Evolutionary conservation across 2,113 vertebrate species (phyloP), one percentile per base, ranked within the genome.

Genomic region (Burhinus bistriatus): DNA sequence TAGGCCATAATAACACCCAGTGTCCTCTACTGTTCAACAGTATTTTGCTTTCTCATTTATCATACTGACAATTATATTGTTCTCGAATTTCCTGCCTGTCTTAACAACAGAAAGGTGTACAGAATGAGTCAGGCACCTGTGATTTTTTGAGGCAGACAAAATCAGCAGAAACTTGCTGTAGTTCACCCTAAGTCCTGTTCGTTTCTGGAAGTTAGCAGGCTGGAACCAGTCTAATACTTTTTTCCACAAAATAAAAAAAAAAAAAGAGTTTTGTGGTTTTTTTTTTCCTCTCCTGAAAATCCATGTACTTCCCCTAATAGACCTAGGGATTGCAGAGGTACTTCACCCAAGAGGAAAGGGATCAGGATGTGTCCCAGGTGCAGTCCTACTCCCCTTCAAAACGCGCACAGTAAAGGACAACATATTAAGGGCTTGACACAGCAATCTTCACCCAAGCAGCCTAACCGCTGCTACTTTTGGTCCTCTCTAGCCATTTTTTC

Each of bases 11-110:
- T 92, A 97, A 92, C 92, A 97, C 96, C 89, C 84, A 9, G 68
- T 96, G 91, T 97, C 96, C 96, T 98, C 95, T 97, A 86, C 91
- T 89, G 68, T 90, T 98, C 95, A 97, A 90, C 54, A 97, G 78
- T 85, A 96, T 91, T 97, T 97, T 97, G 89, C 87, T 68, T 91
- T 90, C 86, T 95, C 85, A 70, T 97, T 97, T 97, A 96, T 97
- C 95, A 96, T 93, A 94, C 94, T 95, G 96, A 93, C 97, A 98
- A 97, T 97, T 97, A 97, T 90, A 95, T 84, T 97, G 91, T 91
- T 97, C 88, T 95, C 26, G 2, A 95, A 97, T 97, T 98, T 96
- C 91, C 87, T 96, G 96, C 77, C 77, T 96, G 89, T 97, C 96
- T 97, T 94, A 97, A 91, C 78, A 96, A 80, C 69, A 94, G 94